Evolutionary conservation across 2,888 invertebrate genomes (phyloP).

Genomic region (Megaustenia siamemsis): DNA sequence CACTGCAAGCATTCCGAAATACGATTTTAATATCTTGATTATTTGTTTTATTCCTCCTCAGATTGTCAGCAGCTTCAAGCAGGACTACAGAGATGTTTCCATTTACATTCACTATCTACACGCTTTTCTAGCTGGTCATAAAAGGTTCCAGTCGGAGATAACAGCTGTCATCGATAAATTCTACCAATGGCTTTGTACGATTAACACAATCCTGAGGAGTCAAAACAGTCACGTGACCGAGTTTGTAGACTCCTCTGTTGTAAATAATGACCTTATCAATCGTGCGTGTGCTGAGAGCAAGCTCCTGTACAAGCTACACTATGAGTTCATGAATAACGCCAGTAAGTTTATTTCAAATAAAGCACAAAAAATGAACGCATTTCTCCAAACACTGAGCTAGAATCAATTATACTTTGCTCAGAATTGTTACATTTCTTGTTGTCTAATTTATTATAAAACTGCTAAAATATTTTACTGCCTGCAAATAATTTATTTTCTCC

Average conservation of each 20-base stretch:
- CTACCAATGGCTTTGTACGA: neutral
- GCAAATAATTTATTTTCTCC: neutral
- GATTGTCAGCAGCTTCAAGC: neutral
- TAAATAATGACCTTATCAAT: neutral
- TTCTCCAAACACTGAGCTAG: neutral
- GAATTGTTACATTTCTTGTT: no score
- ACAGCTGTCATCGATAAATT: neutral
- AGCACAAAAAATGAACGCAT: neutral
- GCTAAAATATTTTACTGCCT: neutral
- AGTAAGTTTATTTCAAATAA: neutral
- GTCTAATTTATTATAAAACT: no score
- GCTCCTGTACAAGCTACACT: neutral
- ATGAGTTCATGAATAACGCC: conserved; percentile 11
- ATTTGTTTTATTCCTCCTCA: no score
- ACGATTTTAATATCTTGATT: no score
- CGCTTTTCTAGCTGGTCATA: neutral
- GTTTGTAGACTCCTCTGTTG: conserved; percentile 4
- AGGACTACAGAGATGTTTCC: neutral
- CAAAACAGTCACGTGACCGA: neutral
- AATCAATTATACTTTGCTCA: no score
- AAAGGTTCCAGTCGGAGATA: neutral
- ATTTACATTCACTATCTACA: conserved; percentile 5
- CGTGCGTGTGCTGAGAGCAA: neutral
- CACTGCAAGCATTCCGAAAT: no score
- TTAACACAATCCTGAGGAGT: neutral